phyloP scores from a whole-genome alignment of 2,113 vertebrate species.

The Prochilodus magdalenae region DNA sequence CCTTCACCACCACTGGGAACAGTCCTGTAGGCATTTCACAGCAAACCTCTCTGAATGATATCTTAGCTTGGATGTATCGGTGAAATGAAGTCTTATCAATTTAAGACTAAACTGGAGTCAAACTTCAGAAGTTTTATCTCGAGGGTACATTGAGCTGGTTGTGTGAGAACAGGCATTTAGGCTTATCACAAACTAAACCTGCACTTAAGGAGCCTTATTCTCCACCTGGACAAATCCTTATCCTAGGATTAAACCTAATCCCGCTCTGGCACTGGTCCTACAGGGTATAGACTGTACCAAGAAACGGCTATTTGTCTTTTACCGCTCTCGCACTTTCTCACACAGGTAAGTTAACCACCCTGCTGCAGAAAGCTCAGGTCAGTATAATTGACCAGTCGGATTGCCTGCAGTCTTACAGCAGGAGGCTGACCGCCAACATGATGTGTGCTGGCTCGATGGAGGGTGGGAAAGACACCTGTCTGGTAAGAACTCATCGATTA shows the following conservation, averaged over 20 bases:
- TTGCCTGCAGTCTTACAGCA: constrained; percentile 86
- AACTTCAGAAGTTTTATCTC: neutral
- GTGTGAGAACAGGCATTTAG: neutral
- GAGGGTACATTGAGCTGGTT: neutral
- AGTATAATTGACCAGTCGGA: constrained; percentile 81
- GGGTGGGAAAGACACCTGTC: constrained; percentile 89
- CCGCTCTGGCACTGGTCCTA: neutral
- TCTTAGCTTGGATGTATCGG: no score
- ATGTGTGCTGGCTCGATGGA: constrained; percentile 88
- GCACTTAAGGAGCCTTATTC: neutral
- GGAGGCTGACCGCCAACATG: constrained; percentile 87
- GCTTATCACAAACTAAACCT: neutral
- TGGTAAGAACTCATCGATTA: constrained; percentile 76
- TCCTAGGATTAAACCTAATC: constrained; percentile 1
- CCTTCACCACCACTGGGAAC: no score
- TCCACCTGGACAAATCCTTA: neutral
- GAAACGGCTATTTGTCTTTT: neutral
- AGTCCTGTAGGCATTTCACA: no score
- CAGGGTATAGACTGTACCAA: neutral
- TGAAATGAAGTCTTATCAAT: no score
- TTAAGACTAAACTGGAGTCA: no score
- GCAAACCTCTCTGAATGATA: no score
- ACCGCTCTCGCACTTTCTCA: neutral
- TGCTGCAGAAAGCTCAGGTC: constrained; percentile 90
- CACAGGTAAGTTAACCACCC: constrained; percentile 82